These are phyloP conservation scores for Troides helena DNA, from an alignment of 2,888 invertebrate species.

Conservation along the genomic window DNA sequence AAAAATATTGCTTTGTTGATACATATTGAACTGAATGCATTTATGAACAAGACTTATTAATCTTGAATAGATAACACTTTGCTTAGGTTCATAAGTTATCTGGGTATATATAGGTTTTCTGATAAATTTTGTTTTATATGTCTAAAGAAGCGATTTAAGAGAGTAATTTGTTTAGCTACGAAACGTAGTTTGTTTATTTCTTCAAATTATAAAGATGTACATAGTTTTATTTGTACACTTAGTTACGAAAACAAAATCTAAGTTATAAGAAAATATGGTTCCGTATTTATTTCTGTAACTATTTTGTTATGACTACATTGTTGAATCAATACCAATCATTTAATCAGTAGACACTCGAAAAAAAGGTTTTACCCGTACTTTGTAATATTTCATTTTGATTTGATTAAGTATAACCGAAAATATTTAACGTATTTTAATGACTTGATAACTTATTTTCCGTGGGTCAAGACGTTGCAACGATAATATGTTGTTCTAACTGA, in stretches of 20 bases:
- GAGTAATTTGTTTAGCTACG: too few relatives aligned
- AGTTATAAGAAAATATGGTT: neutral
- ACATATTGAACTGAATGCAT: neutral
- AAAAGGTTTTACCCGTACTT: neutral
- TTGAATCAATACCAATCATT: neutral
- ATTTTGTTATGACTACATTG: neutral
- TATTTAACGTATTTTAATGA: neutral
- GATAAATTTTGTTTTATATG: neutral
- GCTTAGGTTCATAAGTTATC: neutral
- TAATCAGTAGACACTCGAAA: neutral
- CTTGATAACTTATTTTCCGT: too few relatives aligned
- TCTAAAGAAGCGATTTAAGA: too few relatives aligned
- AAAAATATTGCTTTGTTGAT: conserved; percentile 1
- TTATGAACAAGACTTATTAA: neutral
- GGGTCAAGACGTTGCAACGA: neutral
- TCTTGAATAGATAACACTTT: neutral
- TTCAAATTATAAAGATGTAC: too few relatives aligned
- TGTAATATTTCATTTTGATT: neutral
- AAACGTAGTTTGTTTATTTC: too few relatives aligned
- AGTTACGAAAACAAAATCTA: too few relatives aligned
- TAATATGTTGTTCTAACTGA: neutral
- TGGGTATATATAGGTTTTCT: neutral
- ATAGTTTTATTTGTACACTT: too few relatives aligned
- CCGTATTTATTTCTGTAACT: neutral
- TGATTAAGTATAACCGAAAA: neutral